Percentiles rank a stretch among this genome's conserved stretches.
Conservation (phyloP, 2,888 invertebrate genomes). For the Exephanes ischioxanthus region DNA sequence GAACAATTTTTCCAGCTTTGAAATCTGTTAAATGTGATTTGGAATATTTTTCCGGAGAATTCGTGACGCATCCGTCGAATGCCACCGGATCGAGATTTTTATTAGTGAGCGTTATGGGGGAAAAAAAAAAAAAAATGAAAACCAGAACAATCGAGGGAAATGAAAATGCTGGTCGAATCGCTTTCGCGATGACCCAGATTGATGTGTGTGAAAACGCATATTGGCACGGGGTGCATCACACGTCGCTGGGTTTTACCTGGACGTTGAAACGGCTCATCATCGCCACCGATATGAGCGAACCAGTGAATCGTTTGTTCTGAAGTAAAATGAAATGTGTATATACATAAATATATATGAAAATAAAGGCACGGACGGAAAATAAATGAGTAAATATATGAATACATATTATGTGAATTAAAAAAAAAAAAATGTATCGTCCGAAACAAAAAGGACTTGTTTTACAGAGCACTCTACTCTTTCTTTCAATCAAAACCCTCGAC, state of each 20-base stretch:
- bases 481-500: constrained; percentile 46
- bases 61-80: neutral
- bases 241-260: constrained; percentile 78
- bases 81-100: constrained; percentile 8
- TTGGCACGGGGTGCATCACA: neutral
- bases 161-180: constrained; percentile 23
- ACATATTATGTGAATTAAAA: neutral
- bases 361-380: neutral
- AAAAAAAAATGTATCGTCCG: neutral
- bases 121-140: constrained; percentile 10
- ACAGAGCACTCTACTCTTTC: constrained; percentile 42
- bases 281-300: constrained; percentile 83
- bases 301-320: constrained; percentile 84
- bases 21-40: neutral
- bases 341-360: constrained; percentile 27
- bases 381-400: neutral
- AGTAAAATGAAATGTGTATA: constrained; percentile 72
- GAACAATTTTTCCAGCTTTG: neutral
- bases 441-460: neutral
- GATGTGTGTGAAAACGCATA: constrained; percentile 17
- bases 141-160: constrained; percentile 11
- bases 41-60: neutral
- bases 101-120: constrained; percentile 32
- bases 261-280: constrained; percentile 75
- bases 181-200: constrained; percentile 29